Conservation (phyloP, 2,113 vertebrate species). For the Romanogobio albipinnatus region DNA sequence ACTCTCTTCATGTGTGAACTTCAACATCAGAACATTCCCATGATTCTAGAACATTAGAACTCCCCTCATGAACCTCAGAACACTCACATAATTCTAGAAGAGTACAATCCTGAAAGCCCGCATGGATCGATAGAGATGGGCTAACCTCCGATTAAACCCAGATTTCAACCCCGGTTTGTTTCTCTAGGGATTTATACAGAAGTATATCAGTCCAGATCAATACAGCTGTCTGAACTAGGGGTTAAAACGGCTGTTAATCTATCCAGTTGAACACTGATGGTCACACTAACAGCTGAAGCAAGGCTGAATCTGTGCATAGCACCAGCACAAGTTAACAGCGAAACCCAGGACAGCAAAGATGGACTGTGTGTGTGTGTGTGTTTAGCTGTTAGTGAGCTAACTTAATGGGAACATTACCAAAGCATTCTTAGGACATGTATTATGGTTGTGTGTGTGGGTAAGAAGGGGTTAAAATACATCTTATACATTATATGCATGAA, state of each 20-base stretch:
- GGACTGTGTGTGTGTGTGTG: background rate
- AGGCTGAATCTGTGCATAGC: constrained; percentile 60
- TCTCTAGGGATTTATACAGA: constrained; percentile 74
- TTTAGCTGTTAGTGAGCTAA: background rate
- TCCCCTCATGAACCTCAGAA: constrained; percentile 22
- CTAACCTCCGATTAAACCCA: constrained; percentile 75
- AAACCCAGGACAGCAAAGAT: background rate
- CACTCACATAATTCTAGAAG: constrained; percentile 58
- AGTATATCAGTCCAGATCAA: constrained; percentile 77
- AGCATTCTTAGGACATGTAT: no score
- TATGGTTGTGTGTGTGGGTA: no score
- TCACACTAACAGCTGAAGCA: constrained; percentile 62
- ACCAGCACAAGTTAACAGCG: constrained; percentile 50
- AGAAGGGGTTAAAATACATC: background rate
- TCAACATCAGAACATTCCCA: constrained; percentile 1
- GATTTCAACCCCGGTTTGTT: constrained; percentile 78
- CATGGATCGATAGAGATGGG: constrained; percentile 73
- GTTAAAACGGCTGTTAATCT: constrained; percentile 70
- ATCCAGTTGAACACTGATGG: constrained; percentile 70
- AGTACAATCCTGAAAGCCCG: constrained; percentile 75
- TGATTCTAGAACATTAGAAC: constrained; percentile 17
- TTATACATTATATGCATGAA: background rate
- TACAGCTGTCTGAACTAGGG: constrained; percentile 66
- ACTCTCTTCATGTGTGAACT: background rate
- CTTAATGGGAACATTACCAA: no score